phyloP scores from a whole-genome alignment of 2,888 invertebrate genomes.

The Sicus ferrugineus region DNA sequence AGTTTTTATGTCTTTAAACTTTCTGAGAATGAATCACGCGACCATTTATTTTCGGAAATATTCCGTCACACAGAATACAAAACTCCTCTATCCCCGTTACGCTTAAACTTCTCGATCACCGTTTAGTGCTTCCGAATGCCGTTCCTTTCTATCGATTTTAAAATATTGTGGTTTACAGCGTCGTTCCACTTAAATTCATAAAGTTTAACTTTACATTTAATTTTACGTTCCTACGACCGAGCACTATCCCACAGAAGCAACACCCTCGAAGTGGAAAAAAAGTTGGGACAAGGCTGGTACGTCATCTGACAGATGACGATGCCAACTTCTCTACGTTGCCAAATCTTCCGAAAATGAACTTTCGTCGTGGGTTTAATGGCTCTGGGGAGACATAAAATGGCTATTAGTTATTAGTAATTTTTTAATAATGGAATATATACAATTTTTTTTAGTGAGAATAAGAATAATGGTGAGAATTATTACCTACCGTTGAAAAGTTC shows the following conservation, averaged over 20 bases:
- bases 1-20: background rate
- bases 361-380: no score
- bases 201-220: conserved; percentile 29
- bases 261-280: conserved; percentile 30
- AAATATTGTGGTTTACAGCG: background rate
- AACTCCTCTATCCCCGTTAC: background rate
- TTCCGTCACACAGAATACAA: conserved; percentile 42
- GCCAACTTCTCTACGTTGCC: no score
- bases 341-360: no score
- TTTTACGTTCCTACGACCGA: conserved; percentile 15
- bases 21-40: conserved; percentile 44
- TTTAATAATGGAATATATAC: no score
- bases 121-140: background rate
- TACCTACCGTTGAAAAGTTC: no score
- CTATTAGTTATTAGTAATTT: no score
- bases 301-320: conserved; percentile 27
- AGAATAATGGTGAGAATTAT: no score
- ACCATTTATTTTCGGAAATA: conserved; percentile 48
- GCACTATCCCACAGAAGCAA: conserved; percentile 29
- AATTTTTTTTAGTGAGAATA: no score
- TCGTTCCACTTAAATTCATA: background rate
- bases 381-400: no score
- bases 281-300: conserved; percentile 2
- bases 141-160: background rate
- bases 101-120: background rate